Base-by-base conservation (phyloP, 2,113 vertebrate genomes). In the Elgaria multicarinata region DNA sequence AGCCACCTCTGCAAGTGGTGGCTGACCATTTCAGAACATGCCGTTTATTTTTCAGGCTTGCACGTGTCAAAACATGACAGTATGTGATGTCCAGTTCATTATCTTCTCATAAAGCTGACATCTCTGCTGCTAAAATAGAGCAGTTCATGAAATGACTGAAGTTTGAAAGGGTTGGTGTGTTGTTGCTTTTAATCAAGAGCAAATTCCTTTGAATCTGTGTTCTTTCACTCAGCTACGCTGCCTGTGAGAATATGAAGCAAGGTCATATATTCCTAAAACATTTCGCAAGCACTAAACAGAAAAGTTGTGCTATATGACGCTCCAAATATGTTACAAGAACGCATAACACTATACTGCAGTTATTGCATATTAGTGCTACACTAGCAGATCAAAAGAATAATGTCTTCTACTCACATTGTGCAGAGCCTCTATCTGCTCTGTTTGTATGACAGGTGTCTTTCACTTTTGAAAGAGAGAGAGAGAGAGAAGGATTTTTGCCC, bases 61-160 rank as follows among this genome's bases (percentile, higher is more conserved):
- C 20, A 88, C 26, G 67, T 82, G 78, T 87, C 86, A 79, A 71
- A 88, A 88, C 82, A 88, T 88, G 87, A 82, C 87, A 82, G 66
- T 44, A 62, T 62, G 36, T 67, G 44, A 88, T 62, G 67, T 79
- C 46, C n/a, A 88, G 77, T 82, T 88, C 67, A 81, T 88, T 88
- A 82, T 88, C 67, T 88, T 62, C 78, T 74, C 50, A 88, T 88
- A 88, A 81, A 88, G 62, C 28, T 82, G 78, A 62, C 78, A 88
- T n/a, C 10, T n/a, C 50, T 88, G 67, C 39, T 82, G 78, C 53
- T 86, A 86, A 75, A 86, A 86, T 85, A 71, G 83, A 85, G n/a
- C 50, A 88, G 78, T 88, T 82, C 36, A 82, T 88, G 50, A 82
- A 88, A n/a, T 82, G 46, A 55, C n/a, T 71, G 77, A 71, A 88